These are phyloP conservation scores for Tenthredo mesomela DNA, from an alignment of 2,888 invertebrate genomes.

Conservation along the genomic window DNA sequence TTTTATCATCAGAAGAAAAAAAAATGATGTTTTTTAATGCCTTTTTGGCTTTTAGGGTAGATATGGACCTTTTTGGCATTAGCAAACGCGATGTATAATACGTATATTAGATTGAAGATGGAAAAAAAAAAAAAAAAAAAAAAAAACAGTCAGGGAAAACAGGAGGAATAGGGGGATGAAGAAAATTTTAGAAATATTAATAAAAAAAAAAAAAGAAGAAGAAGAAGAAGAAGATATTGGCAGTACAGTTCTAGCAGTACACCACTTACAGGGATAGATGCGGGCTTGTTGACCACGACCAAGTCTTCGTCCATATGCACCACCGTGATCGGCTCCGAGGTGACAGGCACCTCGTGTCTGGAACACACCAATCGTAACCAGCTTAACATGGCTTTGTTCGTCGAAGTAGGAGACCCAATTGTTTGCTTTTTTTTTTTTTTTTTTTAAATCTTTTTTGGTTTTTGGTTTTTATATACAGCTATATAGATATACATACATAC, in stretches of 20 bases:
- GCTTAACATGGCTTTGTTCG: slow-evolving; percentile 76
- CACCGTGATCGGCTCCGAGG: slow-evolving; percentile 97
- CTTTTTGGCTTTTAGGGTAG: too few relatives aligned
- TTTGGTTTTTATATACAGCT: background rate
- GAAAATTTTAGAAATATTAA: background rate
- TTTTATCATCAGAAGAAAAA: too few relatives aligned
- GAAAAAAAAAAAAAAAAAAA: background rate
- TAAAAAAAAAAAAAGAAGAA: background rate
- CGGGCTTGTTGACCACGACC: slow-evolving; percentile 99
- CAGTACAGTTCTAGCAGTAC: slow-evolving; percentile 81
- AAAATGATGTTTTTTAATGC: too few relatives aligned
- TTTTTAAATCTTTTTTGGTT: background rate
- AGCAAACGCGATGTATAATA: background rate
- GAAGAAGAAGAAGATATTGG: slow-evolving; percentile 66
- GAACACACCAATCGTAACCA: slow-evolving; percentile 80
- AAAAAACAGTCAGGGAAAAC: background rate
- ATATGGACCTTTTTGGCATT: too few relatives aligned
- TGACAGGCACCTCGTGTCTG: slow-evolving; percentile 99
- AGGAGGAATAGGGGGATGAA: background rate
- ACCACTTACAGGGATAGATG: slow-evolving; percentile 99
- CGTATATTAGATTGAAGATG: background rate
- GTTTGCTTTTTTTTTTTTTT: background rate
- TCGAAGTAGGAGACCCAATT: slow-evolving; percentile 10
- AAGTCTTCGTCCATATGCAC: slow-evolving; percentile 99
- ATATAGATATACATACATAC: background rate